A percentile compares a stretch with the other conserved stretches of the same genome.
These are phyloP conservation scores for Tiliacea aurago DNA, from an alignment of 2,888 invertebrate species.

Conservation along the genomic window DNA sequence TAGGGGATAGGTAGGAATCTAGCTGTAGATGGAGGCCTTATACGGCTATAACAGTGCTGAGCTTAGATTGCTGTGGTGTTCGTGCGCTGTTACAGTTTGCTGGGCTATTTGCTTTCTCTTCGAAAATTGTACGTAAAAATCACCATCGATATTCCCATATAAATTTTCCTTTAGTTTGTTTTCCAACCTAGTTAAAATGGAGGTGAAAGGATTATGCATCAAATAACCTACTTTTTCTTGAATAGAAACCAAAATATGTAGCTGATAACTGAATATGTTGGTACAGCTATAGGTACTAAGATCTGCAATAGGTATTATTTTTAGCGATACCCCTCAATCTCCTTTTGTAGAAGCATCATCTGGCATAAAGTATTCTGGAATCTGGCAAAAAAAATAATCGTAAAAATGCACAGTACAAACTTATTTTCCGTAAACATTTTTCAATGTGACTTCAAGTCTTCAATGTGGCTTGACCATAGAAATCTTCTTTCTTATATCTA, in stretches of 20 bases:
- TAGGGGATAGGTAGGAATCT: conserved; percentile 27
- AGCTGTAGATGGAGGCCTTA: conserved; percentile 6
- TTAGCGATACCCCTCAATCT: background rate
- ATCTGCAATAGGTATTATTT: background rate
- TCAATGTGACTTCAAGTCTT: background rate
- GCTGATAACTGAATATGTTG: too few relatives aligned
- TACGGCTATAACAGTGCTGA: conserved; percentile 27
- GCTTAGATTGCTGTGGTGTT: conserved; percentile 36
- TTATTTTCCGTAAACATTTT: conserved; percentile 15
- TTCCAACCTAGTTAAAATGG: background rate
- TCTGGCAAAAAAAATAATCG: background rate
- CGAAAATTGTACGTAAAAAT: conserved; percentile 2
- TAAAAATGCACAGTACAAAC: background rate
- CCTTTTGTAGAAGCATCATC: too few relatives aligned
- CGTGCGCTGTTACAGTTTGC: conserved; percentile 30
- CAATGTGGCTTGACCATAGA: background rate
- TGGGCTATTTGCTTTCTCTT: conserved; percentile 40
- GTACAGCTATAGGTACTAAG: too few relatives aligned
- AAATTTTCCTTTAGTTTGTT: background rate
- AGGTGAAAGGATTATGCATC: background rate
- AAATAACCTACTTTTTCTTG: background rate
- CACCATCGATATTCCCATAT: background rate
- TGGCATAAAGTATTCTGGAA: background rate
- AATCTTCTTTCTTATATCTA: too few relatives aligned
- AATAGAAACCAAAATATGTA: background rate